phyloP scores from a whole-genome alignment of 1,140 invertebrate species.

The Homarus americanus region DNA sequence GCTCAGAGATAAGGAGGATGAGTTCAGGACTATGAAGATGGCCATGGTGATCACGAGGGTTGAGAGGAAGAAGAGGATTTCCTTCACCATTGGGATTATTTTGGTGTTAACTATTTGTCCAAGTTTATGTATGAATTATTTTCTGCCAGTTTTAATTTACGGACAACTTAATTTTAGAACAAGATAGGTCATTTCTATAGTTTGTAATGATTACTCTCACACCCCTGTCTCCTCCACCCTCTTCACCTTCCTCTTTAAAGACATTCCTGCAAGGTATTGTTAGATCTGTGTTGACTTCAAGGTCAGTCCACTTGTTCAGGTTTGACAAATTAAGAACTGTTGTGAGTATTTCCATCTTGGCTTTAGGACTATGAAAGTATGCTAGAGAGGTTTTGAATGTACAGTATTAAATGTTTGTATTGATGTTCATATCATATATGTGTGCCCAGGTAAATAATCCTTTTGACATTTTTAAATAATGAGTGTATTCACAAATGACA shows the following conservation, averaged over 20 bases:
- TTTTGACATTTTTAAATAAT: not conserved
- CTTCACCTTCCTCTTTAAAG: not conserved
- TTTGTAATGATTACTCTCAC: too few species aligned
- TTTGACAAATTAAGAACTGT: not conserved
- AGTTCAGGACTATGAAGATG: too few species aligned
- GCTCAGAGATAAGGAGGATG: too few species aligned
- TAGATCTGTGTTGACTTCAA: not conserved
- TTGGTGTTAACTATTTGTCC: too few species aligned
- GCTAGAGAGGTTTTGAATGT: not conserved
- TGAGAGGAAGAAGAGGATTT: too few species aligned
- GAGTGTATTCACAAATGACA: not conserved
- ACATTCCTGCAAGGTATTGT: not conserved
- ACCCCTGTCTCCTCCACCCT: not conserved
- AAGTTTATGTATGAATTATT: not conserved
- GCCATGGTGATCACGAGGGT: too few species aligned
- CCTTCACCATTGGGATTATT: too few species aligned
- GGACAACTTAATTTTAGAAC: too few species aligned
- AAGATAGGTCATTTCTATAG: not conserved
- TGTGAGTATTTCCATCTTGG: not conserved
- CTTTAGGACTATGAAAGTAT: not conserved
- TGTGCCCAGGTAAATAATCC: not conserved
- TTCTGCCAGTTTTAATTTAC: too few species aligned
- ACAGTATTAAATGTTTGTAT: constrained; percentile 11
- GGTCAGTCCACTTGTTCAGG: not conserved
- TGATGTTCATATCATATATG: not conserved